Evolutionary conservation across 2,113 vertebrate genomes (phyloP), one percentile per base, ranked within the genome.

Genomic region (Dicerorhinus sumatrensis): DNA sequence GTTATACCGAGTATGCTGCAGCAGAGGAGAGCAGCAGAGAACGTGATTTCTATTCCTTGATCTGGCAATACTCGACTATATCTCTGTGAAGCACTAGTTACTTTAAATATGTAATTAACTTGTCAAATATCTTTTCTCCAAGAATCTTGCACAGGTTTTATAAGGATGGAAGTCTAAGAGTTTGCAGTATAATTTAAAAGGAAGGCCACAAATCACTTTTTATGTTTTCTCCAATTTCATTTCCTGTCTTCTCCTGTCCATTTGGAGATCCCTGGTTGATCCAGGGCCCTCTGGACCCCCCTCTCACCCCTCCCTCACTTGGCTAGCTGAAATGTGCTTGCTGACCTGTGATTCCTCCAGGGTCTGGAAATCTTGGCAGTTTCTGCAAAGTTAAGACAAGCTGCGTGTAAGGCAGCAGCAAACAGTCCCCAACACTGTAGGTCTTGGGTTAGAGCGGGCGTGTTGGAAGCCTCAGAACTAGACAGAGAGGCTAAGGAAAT

Each of bases 21-120:
- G 29, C 18, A 0, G 7, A 56, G 23, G 31, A 63, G 21, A 0
- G 51, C 8, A 2, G 27, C 27, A 3, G 54, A 12, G 10, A 31
- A 18, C 0, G 0, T 0, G 5, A 23, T 9, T 77, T 46, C 16
- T 14, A 3, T 1, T 13, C 14, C 42, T 75, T 14, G 0, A 0
- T 0, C 17, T 5, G 8, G 21, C 23, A 17, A 0, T 9, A 8
- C 21, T 23, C 8, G 14, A 5, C 27, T 29, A 0, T 33, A 14
- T 42, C 33, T 69, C 82, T 42, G 63, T 10, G 21, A 33, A 54
- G 42, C n/a, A 6, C n/a, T 20, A 5, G 54, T 4, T 25, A 10
- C 58, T 3, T 62, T 33, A 23, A 27, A 42, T 33, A 17, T 82
- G 73, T 10, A 29, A 80, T 20, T 23, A 23, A 14, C 20, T 20